Conservation (phyloP, 1,140 invertebrate genomes). For the Drosophila truncata region DNA sequence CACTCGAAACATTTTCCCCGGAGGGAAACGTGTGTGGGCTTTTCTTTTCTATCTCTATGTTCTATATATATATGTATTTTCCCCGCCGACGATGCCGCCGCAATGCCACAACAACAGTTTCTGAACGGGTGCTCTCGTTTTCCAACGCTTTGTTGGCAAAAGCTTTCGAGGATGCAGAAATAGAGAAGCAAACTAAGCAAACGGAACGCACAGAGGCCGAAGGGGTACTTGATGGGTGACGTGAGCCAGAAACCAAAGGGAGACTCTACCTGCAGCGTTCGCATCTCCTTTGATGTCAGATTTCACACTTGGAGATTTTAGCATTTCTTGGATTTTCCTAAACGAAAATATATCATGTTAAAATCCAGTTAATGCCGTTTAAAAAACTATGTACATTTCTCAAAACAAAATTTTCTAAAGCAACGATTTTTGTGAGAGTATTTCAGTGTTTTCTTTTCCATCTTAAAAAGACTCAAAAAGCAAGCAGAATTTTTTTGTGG, state of each 20-base stretch:
- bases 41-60: conserved; percentile 19
- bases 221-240: background rate
- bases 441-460: background rate
- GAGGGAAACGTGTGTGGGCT: conserved; percentile 3
- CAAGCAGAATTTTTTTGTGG: background rate
- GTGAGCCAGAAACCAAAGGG: conserved; percentile 7
- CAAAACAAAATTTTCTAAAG: background rate
- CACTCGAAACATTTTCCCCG: conserved; percentile 22
- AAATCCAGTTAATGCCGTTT: background rate
- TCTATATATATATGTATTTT: conserved; percentile 10
- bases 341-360: background rate
- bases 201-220: conserved; percentile 31
- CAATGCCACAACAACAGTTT: conserved; percentile 33
- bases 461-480: background rate
- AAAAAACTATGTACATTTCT: no score
- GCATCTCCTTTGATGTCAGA: background rate
- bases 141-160: conserved; percentile 30
- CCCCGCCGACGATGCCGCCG: background rate
- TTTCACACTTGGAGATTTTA: conserved; percentile 6
- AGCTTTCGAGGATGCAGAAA: conserved; percentile 42
- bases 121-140: conserved; percentile 40
- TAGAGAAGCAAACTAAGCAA: conserved; percentile 31
- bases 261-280: background rate
- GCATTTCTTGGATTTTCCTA: background rate
- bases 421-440: background rate